Evolutionary conservation across 1,140 invertebrate species (phyloP), one percentile per base, ranked within the genome.

Genomic region (Drosophila elegans): DNA sequence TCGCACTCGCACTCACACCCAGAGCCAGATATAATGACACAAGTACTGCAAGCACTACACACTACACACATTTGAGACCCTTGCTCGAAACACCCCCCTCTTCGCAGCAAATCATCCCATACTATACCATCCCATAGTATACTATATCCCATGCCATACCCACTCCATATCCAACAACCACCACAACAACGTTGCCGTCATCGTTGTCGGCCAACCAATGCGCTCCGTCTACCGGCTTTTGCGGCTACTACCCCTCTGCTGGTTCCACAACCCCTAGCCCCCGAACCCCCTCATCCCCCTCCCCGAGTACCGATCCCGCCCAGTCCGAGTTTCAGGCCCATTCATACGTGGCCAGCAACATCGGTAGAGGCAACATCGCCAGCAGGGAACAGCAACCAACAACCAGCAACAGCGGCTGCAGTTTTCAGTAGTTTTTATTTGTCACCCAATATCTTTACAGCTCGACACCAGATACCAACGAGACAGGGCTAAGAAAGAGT

Each of bases 361-460:
- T 66, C 61, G 57, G 39, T 56, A 44, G 29, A 48, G 49, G 12
- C 29, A 32, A 32, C 29, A 32, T 32, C 4, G 29, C 6, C 29
- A 32, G 5, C 29, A 32, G 29, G 5, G 27, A 49, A 21, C 55
- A 56, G 49, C 74, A 66, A 46, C 78, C 16, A 21, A 21, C 16
- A 21, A 21, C 29, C 29, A 56, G 49, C 74, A 66, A 46, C 78
- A 82, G 74, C 78, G 66, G 73, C 78, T 85, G 84, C 83, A 88
- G 83, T 88, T 86, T 90, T 84, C 88, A 81, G 89, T 91, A 91
- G 89, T 91, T 82, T 91, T 91, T 91, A 91, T 82, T 91, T 91
- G 89, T 91, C 89, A 91, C 89, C 84, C 90, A 91, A 91, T 91
- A 91, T 90, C 84, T 81, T 78, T 76, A 83, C 80, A 89, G 80